Base-by-base conservation (phyloP, 2,113 vertebrate genomes). In the Labrus mixtus region DNA sequence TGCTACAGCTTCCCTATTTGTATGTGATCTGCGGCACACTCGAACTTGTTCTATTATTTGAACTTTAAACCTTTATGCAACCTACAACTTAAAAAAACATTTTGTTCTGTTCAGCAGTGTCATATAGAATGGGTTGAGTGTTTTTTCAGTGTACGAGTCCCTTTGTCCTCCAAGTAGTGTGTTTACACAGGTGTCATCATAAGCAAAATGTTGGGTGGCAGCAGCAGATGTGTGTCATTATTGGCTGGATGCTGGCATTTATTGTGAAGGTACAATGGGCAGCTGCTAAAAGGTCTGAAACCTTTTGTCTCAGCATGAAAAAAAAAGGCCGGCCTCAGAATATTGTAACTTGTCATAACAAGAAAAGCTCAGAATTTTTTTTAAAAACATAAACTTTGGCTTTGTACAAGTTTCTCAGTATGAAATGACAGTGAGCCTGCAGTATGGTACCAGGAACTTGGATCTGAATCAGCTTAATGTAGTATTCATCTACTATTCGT, bases 151-250 rank as follows among this genome's bases (percentile, higher is more conserved):
- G 43, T 22, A 39, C 29, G 22, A 29, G 20, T 22, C 36, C 20
- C 41, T 59, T 13, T 64, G 37, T n/a, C 57, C 22, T 51, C 15
- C 13, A 36, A n/a, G 58, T 17, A 61, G 19, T 19, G 23, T 76
- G 85, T 84, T 85, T 82, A 16, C 78, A 78, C 77, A 79, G 71
- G 55, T 50, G 72, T 61, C 45, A 43, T 76, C 29, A 16, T 36
- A 45, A 64, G 51, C 57, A 78, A 23, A 66, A 41, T 57, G 57
- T 57, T 46, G 57, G 45, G 13, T 37, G 36, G 39, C 48, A 37
- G 50, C 22, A 68, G 77, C 65, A 75, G 56, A 50, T 62, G 63
- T 48, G 11, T 50, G 45, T 54, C 61, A 29, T 64, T 54, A 70
- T 20, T 64, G 64, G 22, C 56, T 54, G 4, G 43, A 73, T 59